These are phyloP conservation scores for Astatotilapia flaviijosephi DNA, from an alignment of 2,113 vertebrate genomes.

Conservation along the genomic window DNA sequence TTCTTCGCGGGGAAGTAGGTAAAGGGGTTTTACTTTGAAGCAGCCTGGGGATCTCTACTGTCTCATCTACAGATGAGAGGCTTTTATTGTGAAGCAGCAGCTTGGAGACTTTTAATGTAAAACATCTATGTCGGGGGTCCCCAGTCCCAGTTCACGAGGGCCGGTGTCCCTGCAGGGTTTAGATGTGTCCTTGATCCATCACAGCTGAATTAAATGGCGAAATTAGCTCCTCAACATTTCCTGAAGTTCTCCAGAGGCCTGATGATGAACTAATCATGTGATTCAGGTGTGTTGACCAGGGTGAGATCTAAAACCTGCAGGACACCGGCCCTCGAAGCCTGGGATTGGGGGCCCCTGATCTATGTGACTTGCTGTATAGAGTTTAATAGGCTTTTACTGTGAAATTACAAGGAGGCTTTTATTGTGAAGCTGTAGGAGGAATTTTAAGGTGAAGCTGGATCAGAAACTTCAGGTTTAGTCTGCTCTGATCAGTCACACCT, in stretches of 20 bases:
- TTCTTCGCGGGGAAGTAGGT: background rate
- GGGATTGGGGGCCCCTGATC: accelerated
- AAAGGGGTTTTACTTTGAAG: background rate
- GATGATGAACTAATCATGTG: accelerated
- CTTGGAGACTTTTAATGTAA: background rate
- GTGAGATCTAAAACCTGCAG: background rate
- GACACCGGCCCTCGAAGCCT: background rate
- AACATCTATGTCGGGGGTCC: background rate
- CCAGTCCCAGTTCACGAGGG: background rate
- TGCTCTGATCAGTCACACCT: background rate
- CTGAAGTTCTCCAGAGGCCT: accelerated
- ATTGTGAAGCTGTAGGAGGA: background rate
- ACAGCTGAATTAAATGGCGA: accelerated
- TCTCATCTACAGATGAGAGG: background rate
- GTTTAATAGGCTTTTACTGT: background rate
- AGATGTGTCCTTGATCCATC: accelerated
- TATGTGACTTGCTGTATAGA: background rate
- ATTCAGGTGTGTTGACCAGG: accelerated
- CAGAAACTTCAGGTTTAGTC: background rate
- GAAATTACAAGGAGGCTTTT: background rate
- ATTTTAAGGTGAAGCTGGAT: background rate
- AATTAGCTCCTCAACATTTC: accelerated
- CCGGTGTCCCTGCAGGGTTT: accelerated
- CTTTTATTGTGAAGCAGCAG: background rate
- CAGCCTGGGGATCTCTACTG: background rate